Percentiles rank a stretch among this genome's conserved stretches.
phyloP scores from a whole-genome alignment of 2,113 vertebrate genomes.

The Sturnus vulgaris region DNA sequence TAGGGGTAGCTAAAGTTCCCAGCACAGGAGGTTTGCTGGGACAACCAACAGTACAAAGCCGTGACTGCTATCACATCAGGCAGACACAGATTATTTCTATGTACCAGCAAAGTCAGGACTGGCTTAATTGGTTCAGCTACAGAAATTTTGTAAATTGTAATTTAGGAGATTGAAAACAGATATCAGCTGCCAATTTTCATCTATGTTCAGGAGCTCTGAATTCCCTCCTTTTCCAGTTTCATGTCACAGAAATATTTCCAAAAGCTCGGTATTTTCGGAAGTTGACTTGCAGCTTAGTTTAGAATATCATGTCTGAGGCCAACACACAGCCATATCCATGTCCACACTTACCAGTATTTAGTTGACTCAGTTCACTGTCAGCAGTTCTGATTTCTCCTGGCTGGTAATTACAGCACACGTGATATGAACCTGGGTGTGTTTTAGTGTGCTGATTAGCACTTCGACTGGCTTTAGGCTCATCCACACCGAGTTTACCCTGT shows the following conservation, averaged over 20 bases:
- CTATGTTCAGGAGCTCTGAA: background rate
- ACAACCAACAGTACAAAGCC: background rate
- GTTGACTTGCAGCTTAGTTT: background rate
- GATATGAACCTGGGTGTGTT: background rate
- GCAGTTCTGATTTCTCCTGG: background rate
- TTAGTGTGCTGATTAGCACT: background rate
- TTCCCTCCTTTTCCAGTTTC: background rate
- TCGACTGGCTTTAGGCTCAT: background rate
- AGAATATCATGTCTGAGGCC: background rate
- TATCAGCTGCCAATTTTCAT: background rate
- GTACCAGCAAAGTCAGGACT: background rate
- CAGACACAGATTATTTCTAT: background rate
- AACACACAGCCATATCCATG: background rate
- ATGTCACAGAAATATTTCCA: background rate
- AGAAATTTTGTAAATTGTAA: background rate
- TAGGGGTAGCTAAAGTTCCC: background rate
- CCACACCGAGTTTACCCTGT: background rate
- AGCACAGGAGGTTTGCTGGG: background rate
- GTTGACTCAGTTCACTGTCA: background rate
- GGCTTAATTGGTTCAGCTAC: background rate
- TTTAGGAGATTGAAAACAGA: background rate
- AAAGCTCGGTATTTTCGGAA: background rate
- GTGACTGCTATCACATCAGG: background rate
- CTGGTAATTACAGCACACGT: background rate
- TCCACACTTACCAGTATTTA: background rate